Evolutionary conservation across 2,113 vertebrate species (phyloP).

Genomic region (Psettodes erumei): DNA sequence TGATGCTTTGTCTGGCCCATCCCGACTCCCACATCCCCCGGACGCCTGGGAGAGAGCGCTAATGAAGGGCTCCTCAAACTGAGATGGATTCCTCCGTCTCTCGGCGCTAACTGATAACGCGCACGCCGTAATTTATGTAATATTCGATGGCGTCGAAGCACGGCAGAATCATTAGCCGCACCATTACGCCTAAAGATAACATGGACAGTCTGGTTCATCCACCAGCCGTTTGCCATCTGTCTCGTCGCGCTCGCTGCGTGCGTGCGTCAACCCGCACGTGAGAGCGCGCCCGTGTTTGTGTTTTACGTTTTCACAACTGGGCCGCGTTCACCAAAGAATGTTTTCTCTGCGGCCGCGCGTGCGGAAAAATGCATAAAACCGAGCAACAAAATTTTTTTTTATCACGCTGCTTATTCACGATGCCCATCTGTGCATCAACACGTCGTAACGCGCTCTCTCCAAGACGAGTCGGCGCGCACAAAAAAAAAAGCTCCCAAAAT

Average conservation of each 20-base stretch:
- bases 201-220: conserved; percentile 78
- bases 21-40: conserved; percentile 5
- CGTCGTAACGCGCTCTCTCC: conserved; percentile 18
- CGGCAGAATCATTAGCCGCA: conserved; percentile 79
- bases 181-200: conserved; percentile 82
- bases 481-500: conserved; percentile 16
- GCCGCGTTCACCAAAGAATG: neutral
- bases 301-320: too few relatives aligned
- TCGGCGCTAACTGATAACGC: conserved; percentile 69
- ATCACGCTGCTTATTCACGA: conserved; percentile 27
- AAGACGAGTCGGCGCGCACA: conserved; percentile 38
- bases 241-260: conserved; percentile 47
- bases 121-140: conserved; percentile 79
- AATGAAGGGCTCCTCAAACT: conserved; percentile 64
- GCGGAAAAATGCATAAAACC: conserved; percentile 29
- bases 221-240: conserved; percentile 81
- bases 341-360: conserved; percentile 1
- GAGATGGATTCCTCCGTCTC: conserved; percentile 71
- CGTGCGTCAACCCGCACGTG: neutral
- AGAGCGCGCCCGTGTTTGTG: neutral
- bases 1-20: conserved; percentile 42
- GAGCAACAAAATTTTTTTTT: conserved; percentile 31
- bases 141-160: conserved; percentile 72
- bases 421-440: conserved; percentile 48
- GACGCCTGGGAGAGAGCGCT: conserved; percentile 31